Percentiles rank a stretch among this genome's conserved stretches.
These are phyloP conservation scores for Spondyliosoma cantharus DNA, from an alignment of 2,797 vertebrate genomes.

Conservation along the genomic window DNA sequence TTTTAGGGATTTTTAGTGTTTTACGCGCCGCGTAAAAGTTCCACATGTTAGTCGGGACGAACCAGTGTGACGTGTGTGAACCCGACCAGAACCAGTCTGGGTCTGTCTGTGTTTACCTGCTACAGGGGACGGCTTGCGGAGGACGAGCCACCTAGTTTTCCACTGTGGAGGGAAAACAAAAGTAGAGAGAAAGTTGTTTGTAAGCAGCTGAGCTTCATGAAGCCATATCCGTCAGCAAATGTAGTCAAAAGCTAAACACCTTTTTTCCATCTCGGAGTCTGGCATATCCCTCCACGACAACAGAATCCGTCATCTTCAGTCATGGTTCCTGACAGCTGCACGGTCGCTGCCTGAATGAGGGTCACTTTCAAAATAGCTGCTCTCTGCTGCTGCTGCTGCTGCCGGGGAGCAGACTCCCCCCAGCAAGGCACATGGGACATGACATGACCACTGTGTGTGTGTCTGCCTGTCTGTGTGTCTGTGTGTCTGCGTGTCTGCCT, in stretches of 20 bases:
- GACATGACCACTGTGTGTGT: constrained; percentile 41
- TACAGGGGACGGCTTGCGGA: constrained; percentile 96
- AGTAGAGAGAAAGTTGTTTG: constrained; percentile 26
- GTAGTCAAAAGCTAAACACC: constrained; percentile 75
- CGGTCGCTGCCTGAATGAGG: constrained; percentile 82
- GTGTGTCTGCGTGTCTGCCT: neutral
- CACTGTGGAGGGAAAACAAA: constrained; percentile 84
- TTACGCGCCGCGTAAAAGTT: neutral
- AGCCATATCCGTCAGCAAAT: constrained; percentile 9
- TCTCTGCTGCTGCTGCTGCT: constrained; percentile 31
- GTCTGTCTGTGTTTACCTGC: constrained; percentile 85
- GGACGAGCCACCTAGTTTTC: constrained; percentile 94
- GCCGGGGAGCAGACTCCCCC: constrained; percentile 63
- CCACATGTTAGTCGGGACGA: neutral
- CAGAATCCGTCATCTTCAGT: constrained; percentile 99
- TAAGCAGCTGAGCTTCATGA: neutral
- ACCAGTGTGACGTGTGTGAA: neutral
- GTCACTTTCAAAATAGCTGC: constrained; percentile 95
- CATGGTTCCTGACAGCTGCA: constrained; percentile 96
- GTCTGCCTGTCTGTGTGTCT: constrained; percentile 1
- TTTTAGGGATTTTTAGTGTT: neutral
- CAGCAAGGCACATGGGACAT: constrained; percentile 63
- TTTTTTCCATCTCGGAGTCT: constrained; percentile 97
- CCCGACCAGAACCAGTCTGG: neutral
- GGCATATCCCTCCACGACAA: constrained; percentile 97